Conservation (phyloP, 2,888 invertebrate genomes). For the Drosophila paramelanica region DNA sequence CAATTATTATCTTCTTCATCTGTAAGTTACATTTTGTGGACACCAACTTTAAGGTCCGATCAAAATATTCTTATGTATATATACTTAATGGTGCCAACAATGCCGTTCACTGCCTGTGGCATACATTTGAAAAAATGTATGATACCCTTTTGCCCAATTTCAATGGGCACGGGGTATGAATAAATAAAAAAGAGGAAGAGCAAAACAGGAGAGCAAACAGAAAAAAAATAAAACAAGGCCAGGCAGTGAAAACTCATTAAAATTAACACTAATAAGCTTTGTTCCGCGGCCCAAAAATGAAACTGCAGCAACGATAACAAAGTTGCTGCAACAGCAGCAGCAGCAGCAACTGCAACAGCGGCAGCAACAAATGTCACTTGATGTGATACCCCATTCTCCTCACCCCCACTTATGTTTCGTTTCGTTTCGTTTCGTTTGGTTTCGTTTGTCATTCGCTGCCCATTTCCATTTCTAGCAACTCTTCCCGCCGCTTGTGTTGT, state of each 20-base stretch:
- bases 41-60: too few species aligned
- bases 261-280: constrained; percentile 72
- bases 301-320: constrained; percentile 61
- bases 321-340: constrained; percentile 48
- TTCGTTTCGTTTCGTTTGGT: constrained; percentile 31
- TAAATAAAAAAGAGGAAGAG: constrained; percentile 10
- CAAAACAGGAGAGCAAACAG: constrained; percentile 7
- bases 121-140: neutral
- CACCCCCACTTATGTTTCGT: constrained; percentile 5
- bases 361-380: constrained; percentile 61
- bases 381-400: constrained; percentile 38
- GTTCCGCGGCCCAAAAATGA: constrained; percentile 56
- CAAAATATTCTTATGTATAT: too few species aligned
- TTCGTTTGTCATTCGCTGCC: constrained; percentile 57
- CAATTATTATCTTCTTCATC: too few species aligned
- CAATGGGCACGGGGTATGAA: constrained; percentile 1
- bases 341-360: constrained; percentile 12
- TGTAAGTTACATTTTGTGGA: too few species aligned
- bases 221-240: constrained; percentile 46
- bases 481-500: constrained; percentile 29
- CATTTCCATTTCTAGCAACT: constrained; percentile 35
- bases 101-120: neutral
- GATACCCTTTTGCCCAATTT: constrained; percentile 6
- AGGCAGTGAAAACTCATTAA: constrained; percentile 69
- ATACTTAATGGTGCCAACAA: neutral